These are phyloP conservation scores for Eupeodes corollae DNA, from an alignment of 1,140 invertebrate species.

Conservation along the genomic window DNA sequence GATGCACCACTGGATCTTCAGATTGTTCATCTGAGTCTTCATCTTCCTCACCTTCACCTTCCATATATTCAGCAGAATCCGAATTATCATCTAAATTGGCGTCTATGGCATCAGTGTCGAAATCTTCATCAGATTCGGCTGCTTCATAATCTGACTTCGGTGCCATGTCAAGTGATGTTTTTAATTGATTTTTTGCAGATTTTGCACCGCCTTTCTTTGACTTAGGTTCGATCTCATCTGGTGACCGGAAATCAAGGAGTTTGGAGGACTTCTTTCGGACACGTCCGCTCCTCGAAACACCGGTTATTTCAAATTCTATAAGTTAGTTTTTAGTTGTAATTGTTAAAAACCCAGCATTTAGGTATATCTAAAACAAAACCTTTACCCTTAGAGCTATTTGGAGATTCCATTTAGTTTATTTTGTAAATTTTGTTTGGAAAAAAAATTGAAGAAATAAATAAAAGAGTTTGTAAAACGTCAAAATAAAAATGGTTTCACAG, in stretches of 20 bases:
- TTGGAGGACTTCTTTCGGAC: conserved; percentile 91
- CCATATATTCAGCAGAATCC: conserved; percentile 23
- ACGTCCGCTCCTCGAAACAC: conserved; percentile 69
- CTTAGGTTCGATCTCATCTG: conserved; percentile 58
- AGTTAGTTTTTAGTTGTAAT: too few relatives aligned
- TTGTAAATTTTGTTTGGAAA: too few relatives aligned
- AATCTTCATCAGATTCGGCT: conserved; percentile 11
- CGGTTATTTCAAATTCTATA: conserved; percentile 67
- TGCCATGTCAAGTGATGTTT: conserved; percentile 5
- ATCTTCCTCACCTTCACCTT: conserved; percentile 26
- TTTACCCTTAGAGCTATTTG: too few relatives aligned
- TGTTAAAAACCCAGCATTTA: too few relatives aligned
- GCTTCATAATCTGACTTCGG: conserved; percentile 8
- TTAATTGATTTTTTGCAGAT: background rate
- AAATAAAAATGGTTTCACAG: too few relatives aligned
- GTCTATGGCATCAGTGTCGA: conserved; percentile 4
- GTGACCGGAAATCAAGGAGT: conserved; percentile 82
- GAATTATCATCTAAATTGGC: conserved; percentile 24
- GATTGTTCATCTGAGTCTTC: conserved; percentile 14
- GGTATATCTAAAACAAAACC: too few relatives aligned
- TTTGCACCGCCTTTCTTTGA: conserved; percentile 18
- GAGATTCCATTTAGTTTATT: too few relatives aligned
- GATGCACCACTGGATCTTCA: conserved; percentile 40
- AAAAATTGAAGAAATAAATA: too few relatives aligned
- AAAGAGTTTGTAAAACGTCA: too few relatives aligned